These are phyloP conservation scores for Paragorgia papillata DNA, from an alignment of 92 coral and sea anemone species.

Conservation along the genomic window DNA sequence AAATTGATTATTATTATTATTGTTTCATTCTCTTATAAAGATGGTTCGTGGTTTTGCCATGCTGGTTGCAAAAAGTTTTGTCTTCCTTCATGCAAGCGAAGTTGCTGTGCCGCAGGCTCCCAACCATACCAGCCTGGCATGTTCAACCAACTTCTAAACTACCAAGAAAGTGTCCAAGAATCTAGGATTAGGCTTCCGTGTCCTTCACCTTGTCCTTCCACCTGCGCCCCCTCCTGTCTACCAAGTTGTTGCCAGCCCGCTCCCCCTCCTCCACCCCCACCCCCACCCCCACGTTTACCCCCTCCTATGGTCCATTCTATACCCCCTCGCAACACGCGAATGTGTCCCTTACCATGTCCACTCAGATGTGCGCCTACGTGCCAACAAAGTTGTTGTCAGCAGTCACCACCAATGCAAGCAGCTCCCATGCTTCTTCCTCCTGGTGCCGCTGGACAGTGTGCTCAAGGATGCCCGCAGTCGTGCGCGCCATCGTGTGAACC, in stretches of 20 bases:
- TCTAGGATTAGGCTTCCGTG: no score
- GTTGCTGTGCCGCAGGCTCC: slow-evolving; percentile 89
- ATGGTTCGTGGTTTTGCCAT: slow-evolving; percentile 74
- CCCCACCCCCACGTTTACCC: slow-evolving; percentile 30
- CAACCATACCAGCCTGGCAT: slow-evolving; percentile 81
- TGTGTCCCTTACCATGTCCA: slow-evolving; percentile 73
- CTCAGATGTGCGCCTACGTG: slow-evolving; percentile 57
- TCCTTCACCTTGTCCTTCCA: slow-evolving; percentile 72
- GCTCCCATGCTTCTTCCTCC: slow-evolving; percentile 40
- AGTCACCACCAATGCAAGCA: slow-evolving; percentile 49
- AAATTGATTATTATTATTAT: no score
- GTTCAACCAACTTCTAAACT: slow-evolving; percentile 86
- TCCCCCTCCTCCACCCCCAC: slow-evolving; percentile 47
- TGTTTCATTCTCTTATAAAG: neutral
- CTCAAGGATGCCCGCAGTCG: slow-evolving; percentile 71
- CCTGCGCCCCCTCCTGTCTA: slow-evolving; percentile 89
- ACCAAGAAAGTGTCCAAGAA: slow-evolving; percentile 81
- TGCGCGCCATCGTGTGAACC: slow-evolving; percentile 84
- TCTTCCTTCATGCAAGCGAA: slow-evolving; percentile 93
- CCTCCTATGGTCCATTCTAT: slow-evolving; percentile 35
- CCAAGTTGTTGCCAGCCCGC: slow-evolving; percentile 77
- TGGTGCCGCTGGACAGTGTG: slow-evolving; percentile 41
- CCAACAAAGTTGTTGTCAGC: slow-evolving; percentile 7
- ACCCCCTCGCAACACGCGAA: slow-evolving; percentile 38
- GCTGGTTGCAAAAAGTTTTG: slow-evolving; percentile 92